Conservation (phyloP, 2,888 invertebrate species). For the Prosopocoilus inquinatus region DNA sequence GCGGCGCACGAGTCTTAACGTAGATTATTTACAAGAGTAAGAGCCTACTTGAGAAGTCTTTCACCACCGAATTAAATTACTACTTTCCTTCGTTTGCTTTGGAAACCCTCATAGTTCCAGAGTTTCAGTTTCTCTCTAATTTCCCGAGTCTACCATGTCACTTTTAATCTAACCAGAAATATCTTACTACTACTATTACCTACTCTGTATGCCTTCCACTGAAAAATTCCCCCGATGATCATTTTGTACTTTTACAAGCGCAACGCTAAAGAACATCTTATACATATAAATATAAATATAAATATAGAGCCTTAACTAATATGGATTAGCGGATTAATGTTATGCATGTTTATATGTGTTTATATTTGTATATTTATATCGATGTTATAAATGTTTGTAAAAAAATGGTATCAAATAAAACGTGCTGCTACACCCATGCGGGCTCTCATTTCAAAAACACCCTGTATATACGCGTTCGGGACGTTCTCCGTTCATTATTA, state of each 20-base stretch:
- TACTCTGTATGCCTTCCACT: constrained; percentile 10
- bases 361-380: constrained; percentile 25
- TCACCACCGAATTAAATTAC: too few species aligned
- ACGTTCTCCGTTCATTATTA: too few species aligned
- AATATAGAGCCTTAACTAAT: constrained; percentile 19
- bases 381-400: constrained; percentile 24
- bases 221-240: background rate
- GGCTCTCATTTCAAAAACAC: background rate
- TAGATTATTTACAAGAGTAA: background rate
- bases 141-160: too few species aligned
- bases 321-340: constrained; percentile 16
- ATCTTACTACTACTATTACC: too few species aligned
- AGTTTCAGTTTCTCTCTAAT: too few species aligned
- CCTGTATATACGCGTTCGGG: too few species aligned
- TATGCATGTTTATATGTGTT: constrained; percentile 25
- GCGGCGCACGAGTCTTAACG: too few species aligned
- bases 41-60: too few species aligned
- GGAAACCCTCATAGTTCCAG: too few species aligned
- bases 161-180: too few species aligned
- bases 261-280: constrained; percentile 13
- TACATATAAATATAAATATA: too few species aligned
- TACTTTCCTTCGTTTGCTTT: too few species aligned
- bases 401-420: constrained; percentile 1
- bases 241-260: constrained; percentile 4
- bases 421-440: background rate